Conservation (phyloP, 2,888 invertebrate species). For the Drosophila neotestacea region DNA sequence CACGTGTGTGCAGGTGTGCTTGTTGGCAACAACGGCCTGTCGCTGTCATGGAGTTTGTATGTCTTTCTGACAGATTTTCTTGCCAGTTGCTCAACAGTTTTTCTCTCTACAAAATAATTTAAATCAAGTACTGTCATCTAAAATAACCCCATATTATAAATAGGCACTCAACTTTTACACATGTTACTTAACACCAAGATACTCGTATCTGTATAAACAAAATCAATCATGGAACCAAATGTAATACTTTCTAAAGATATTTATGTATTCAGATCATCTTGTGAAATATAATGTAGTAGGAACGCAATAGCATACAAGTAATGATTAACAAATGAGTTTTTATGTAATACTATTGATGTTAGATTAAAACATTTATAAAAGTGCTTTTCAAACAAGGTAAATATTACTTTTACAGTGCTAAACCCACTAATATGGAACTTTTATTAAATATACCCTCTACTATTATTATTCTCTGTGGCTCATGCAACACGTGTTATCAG, state of each 20-base stretch:
- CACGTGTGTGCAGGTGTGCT: slow-evolving; percentile 20
- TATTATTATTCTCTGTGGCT: slow-evolving; percentile 29
- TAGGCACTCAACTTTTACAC: neutral
- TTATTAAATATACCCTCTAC: slow-evolving; percentile 38
- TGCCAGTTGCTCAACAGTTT: neutral
- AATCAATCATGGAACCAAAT: neutral
- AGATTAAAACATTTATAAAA: neutral
- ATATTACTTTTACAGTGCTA: neutral
- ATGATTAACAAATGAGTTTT: no score
- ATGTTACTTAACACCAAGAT: neutral
- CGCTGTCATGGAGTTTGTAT: slow-evolving; percentile 7
- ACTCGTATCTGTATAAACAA: neutral
- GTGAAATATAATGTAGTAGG: no score
- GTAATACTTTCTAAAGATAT: neutral
- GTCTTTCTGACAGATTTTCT: slow-evolving; percentile 6
- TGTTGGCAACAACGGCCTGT: slow-evolving; percentile 12
- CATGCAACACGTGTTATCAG: slow-evolving; percentile 57
- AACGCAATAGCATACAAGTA: no score
- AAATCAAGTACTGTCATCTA: slow-evolving; percentile 64
- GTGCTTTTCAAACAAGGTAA: neutral
- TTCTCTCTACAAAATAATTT: slow-evolving; percentile 61
- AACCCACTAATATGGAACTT: neutral
- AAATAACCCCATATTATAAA: neutral
- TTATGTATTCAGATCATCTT: neutral
- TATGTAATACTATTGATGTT: neutral